Evolutionary conservation across 2,888 invertebrate species (phyloP).

Genomic region (Drosophila barbarae): DNA sequence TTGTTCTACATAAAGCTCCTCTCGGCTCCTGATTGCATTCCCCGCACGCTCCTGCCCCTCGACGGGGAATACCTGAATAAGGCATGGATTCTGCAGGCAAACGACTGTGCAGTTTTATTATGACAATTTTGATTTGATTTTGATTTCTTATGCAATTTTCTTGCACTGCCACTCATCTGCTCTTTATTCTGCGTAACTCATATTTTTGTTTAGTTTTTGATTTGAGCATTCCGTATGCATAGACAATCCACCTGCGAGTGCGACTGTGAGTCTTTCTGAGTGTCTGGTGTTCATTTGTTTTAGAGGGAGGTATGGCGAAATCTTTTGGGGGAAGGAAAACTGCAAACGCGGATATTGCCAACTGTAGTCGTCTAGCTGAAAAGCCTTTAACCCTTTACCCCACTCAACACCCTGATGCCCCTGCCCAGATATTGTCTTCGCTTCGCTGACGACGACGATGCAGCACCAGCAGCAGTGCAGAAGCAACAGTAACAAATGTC

Average conservation of each 20-base stretch:
- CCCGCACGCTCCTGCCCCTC: neutral
- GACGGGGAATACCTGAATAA: constrained; percentile 47
- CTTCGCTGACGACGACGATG: constrained; percentile 49
- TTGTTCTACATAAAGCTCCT: constrained; percentile 64
- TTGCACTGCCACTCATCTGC: constrained; percentile 10
- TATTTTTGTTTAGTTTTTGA: constrained; percentile 44
- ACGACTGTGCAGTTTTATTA: constrained; percentile 64
- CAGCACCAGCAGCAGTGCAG: constrained; percentile 11
- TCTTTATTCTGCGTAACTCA: constrained; percentile 29
- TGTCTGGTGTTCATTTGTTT: constrained; percentile 25
- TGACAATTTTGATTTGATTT: constrained; percentile 65
- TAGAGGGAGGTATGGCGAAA: constrained; percentile 4
- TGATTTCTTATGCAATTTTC: constrained; percentile 66
- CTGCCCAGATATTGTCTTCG: constrained; percentile 62
- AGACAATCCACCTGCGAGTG: constrained; percentile 12
- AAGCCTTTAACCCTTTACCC: constrained; percentile 4
- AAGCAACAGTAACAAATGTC: constrained; percentile 31
- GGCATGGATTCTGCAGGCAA: constrained; percentile 41
- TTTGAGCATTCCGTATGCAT: constrained; percentile 54
- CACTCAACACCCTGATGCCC: constrained; percentile 1
- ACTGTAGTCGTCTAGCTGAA: constrained; percentile 18
- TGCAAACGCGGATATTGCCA: constrained; percentile 43
- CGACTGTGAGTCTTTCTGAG: neutral
- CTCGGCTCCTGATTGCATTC: constrained; percentile 37
- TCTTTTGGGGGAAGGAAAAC: constrained; percentile 2